These are phyloP conservation scores for Caenorhabditis latens DNA, from an alignment of 1,140 invertebrate species.

Conservation along the genomic window DNA sequence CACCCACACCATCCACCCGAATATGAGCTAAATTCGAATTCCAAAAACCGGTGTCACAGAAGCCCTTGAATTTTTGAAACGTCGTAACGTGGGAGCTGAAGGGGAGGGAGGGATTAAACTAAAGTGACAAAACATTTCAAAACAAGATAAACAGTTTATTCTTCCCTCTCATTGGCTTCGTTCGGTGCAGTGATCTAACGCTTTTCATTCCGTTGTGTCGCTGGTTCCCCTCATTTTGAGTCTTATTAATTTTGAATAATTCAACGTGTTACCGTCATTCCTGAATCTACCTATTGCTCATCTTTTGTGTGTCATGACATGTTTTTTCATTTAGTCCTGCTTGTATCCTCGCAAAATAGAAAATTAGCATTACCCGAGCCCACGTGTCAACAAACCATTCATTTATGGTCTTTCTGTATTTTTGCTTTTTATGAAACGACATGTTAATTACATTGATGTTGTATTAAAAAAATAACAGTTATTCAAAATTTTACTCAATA, in stretches of 20 bases:
- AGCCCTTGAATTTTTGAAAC: constrained; percentile 5
- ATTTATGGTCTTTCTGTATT: too few relatives aligned
- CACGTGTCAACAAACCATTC: too few relatives aligned
- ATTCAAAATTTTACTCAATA: too few relatives aligned
- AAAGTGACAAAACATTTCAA: constrained; percentile 31
- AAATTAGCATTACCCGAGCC: background rate
- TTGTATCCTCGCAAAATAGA: background rate
- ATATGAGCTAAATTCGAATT: constrained; percentile 22
- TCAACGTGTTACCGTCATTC: background rate
- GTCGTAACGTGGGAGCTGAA: background rate
- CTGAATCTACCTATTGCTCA: background rate
- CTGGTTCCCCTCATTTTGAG: background rate
- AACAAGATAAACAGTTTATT: constrained; percentile 17
- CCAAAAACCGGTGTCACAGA: constrained; percentile 8
- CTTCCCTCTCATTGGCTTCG: background rate
- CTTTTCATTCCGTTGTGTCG: background rate
- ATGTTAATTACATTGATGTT: too few relatives aligned
- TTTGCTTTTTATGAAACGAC: too few relatives aligned
- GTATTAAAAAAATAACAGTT: too few relatives aligned
- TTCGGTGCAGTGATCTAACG: constrained; percentile 6
- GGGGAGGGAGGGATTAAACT: constrained; percentile 3
- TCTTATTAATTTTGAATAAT: background rate
- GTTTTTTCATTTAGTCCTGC: background rate
- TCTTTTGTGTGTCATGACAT: background rate
- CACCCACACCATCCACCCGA: constrained; percentile 13